A percentile compares a stretch with the other conserved stretches of the same genome.
Conservation (phyloP, 2,113 vertebrate genomes). For the Bubo bubo region DNA sequence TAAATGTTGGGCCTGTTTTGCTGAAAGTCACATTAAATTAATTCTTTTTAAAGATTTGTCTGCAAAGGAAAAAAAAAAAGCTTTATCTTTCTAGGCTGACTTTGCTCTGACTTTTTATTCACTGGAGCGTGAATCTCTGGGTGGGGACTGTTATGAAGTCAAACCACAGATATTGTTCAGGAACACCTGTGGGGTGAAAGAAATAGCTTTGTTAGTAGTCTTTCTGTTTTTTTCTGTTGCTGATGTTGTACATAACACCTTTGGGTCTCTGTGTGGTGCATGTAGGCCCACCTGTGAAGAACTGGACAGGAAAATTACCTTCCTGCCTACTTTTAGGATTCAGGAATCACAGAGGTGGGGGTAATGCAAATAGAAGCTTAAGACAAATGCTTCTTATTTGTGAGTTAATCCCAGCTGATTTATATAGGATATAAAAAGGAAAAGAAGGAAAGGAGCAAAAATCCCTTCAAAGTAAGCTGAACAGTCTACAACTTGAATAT, state of each 20-base stretch:
- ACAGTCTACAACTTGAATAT: neutral
- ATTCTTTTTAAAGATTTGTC: neutral
- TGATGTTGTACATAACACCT: neutral
- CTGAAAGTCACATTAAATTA: neutral
- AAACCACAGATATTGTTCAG: neutral
- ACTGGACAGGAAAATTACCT: neutral
- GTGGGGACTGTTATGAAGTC: neutral
- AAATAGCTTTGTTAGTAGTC: neutral
- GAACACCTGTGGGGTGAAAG: neutral
- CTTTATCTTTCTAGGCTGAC: neutral
- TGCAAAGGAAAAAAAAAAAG: neutral
- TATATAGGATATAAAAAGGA: neutral
- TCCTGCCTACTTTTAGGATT: neutral
- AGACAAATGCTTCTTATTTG: neutral
- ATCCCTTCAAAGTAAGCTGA: neutral
- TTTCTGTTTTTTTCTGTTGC: rapidly evolving
- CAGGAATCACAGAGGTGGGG: neutral
- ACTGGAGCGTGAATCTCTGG: rapidly evolving
- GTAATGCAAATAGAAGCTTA: neutral
- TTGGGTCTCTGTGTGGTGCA: neutral
- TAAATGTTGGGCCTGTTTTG: neutral
- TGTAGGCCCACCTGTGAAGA: neutral
- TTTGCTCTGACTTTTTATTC: neutral
- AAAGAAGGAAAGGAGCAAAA: neutral
- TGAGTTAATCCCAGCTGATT: neutral